Conservation (phyloP, 2,797 vertebrate genomes). For the Eidolon dupreanum region DNA sequence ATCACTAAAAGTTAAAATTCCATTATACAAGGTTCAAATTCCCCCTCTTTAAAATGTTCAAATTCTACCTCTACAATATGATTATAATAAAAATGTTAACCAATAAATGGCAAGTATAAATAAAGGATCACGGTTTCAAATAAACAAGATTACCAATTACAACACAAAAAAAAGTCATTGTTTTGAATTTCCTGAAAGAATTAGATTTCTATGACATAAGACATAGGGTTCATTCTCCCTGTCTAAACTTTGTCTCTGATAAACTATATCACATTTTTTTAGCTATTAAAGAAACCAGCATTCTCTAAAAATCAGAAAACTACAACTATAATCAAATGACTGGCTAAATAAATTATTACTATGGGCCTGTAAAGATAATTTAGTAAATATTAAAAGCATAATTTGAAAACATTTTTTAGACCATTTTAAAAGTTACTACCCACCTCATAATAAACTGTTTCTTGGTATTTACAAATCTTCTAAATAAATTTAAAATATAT, state of each 20-base stretch:
- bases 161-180: neutral
- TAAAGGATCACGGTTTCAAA: neutral
- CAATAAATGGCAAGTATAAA: neutral
- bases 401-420: neutral
- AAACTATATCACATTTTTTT: neutral
- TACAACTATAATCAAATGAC: neutral
- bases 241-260: neutral
- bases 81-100: neutral
- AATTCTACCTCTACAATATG: neutral
- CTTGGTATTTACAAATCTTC: neutral
- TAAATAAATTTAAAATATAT: neutral
- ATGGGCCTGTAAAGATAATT: neutral
- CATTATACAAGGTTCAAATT: neutral
- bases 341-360: neutral
- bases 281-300: neutral
- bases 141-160: neutral
- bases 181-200: neutral
- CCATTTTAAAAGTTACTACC: neutral
- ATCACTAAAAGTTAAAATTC: neutral
- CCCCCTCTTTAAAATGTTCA: neutral
- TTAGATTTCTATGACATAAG: neutral
- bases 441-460: neutral
- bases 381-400: neutral
- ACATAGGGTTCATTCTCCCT: neutral
- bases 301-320: constrained; percentile 5